Evolutionary conservation across 1,140 invertebrate genomes (phyloP).

Genomic region (Orchesella cincta): DNA sequence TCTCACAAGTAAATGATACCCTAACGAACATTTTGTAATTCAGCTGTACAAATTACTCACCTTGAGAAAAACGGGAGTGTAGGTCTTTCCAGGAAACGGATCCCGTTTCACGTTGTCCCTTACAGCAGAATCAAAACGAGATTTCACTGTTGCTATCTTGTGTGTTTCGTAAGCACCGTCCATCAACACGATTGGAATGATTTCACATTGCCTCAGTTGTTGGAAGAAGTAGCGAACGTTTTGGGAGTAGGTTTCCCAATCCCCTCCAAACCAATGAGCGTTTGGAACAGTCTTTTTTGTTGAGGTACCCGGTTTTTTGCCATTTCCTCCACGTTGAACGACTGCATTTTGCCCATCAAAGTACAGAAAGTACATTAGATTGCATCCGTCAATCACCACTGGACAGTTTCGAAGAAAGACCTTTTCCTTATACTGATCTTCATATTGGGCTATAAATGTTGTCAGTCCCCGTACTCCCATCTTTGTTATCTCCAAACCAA

Average conservation of each 20-base stretch:
- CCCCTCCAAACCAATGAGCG: slow-evolving; percentile 58
- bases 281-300: neutral
- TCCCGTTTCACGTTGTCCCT: slow-evolving; percentile 32
- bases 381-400: slow-evolving; percentile 60
- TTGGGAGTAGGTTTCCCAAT: slow-evolving; percentile 57
- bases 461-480: slow-evolving; percentile 20
- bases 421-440: neutral
- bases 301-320: neutral
- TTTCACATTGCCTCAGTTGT: slow-evolving; percentile 56
- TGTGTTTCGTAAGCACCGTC: slow-evolving; percentile 58
- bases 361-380: slow-evolving; percentile 58
- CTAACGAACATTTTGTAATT: slow-evolving; percentile 18
- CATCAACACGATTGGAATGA: slow-evolving; percentile 59
- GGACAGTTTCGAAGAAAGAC: slow-evolving; percentile 48
- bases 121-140: slow-evolving; percentile 53
- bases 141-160: slow-evolving; percentile 51
- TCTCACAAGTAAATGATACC: slow-evolving; percentile 28
- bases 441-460: neutral
- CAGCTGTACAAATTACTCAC: neutral
- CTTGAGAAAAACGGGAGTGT: slow-evolving; percentile 17
- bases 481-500: too few species aligned
- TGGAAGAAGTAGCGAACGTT: slow-evolving; percentile 56
- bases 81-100: slow-evolving; percentile 44
- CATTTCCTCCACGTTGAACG: neutral
- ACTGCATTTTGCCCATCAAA: slow-evolving; percentile 43